A percentile compares a stretch with the other conserved stretches of the same genome.
Conservation (phyloP, 2,797 vertebrate genomes). For the Enteromius paludinosus region DNA sequence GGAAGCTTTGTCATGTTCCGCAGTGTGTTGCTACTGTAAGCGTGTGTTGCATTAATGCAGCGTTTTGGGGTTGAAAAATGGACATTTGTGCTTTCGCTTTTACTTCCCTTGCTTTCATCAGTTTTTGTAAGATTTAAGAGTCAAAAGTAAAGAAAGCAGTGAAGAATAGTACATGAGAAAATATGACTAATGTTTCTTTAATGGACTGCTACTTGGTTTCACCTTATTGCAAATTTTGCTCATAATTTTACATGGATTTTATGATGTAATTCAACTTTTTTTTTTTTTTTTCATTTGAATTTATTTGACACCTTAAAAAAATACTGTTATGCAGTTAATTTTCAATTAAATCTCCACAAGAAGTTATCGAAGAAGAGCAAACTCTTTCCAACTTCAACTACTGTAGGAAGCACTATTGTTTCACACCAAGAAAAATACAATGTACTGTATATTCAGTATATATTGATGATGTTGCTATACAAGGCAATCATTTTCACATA, state of each 20-base stretch:
- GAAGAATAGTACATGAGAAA: constrained; percentile 41
- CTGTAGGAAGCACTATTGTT: background rate
- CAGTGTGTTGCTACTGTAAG: background rate
- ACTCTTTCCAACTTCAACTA: background rate
- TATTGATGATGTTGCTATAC: background rate
- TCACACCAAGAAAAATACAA: background rate
- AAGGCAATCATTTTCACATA: background rate
- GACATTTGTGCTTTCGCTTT: constrained; percentile 10
- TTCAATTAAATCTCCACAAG: constrained; percentile 17
- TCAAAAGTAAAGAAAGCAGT: constrained; percentile 43
- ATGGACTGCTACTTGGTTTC: constrained; percentile 45
- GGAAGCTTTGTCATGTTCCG: constrained; percentile 40
- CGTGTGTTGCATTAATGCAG: constrained; percentile 15
- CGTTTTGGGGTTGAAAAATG: background rate
- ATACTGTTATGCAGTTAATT: constrained; percentile 21
- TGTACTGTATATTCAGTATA: background rate
- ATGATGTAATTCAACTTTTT: constrained; percentile 38
- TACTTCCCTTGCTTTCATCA: constrained; percentile 34
- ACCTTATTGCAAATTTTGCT: constrained; percentile 47
- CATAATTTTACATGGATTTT: constrained; percentile 40
- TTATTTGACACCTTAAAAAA: constrained; percentile 32
- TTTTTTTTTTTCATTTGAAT: constrained; percentile 20
- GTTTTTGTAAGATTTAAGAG: constrained; percentile 35
- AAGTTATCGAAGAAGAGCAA: constrained; percentile 1
- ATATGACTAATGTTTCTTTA: constrained; percentile 46